A percentile compares a stretch with the other conserved stretches of the same genome.
These are phyloP conservation scores for Spatula versicolor DNA, from an alignment of 2,797 vertebrate genomes.

Conservation along the genomic window DNA sequence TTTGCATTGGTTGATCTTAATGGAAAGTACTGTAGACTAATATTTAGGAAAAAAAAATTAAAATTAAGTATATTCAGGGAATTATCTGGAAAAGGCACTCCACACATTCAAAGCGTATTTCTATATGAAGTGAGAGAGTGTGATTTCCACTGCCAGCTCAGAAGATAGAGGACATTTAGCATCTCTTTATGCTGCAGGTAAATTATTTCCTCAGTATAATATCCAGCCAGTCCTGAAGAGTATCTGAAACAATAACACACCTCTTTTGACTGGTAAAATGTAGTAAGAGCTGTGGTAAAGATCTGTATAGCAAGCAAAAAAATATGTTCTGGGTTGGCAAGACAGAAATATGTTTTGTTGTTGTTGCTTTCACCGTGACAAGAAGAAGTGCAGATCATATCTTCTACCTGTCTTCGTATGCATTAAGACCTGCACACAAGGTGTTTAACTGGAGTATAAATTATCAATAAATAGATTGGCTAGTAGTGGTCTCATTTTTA, in stretches of 20 bases:
- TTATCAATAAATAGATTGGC: neutral
- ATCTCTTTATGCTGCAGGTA: neutral
- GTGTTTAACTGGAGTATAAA: neutral
- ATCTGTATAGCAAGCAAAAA: neutral
- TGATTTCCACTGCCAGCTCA: neutral
- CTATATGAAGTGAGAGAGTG: neutral
- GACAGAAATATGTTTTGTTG: neutral
- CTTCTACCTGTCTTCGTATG: neutral
- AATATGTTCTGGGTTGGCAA: neutral
- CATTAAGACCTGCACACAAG: neutral
- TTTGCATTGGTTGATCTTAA: neutral
- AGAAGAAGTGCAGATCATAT: neutral
- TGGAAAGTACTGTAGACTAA: neutral
- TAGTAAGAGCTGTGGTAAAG: neutral
- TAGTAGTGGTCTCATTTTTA: neutral
- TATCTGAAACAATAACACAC: neutral
- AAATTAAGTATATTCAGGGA: neutral
- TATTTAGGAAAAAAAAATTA: neutral
- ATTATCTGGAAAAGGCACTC: neutral
- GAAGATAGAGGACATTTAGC: neutral
- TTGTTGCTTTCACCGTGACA: accelerated
- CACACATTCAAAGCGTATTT: neutral
- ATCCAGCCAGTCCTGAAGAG: neutral
- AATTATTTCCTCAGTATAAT: neutral
- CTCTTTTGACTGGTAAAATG: neutral